Base-by-base conservation (phyloP, 2,888 invertebrate genomes). In the Folsomia manolachei region DNA sequence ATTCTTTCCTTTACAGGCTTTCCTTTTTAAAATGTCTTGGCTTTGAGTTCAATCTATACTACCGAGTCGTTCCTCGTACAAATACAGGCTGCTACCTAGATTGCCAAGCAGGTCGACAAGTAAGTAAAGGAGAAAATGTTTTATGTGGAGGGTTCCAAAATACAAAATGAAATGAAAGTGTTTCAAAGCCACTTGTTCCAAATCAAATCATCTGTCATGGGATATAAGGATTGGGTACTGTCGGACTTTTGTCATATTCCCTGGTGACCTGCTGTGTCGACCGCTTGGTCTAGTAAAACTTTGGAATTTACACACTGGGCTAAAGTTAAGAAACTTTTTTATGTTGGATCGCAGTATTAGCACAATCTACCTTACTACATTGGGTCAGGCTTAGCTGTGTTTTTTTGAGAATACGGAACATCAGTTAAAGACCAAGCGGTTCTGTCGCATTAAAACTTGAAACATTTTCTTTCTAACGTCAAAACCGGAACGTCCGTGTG, bases 171-270 rank as follows among this genome's bases (percentile, higher is more conserved):
- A 39, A 39, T 39, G 56, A 56, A 56, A 56, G 56, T 56, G 21
- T 56, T 56, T 56, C 4, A 56, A 21, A 56, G 56, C 18, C 18
- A 19, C 19, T 56, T 56, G 56, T 56, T 56, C 56, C 21, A 56
- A 56, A 56, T 56, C 56, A 56, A 56, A 56, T 56, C n/a, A 56
- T 56, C 56, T 56, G 56, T 56, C 56, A 56, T 56, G 56, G 56
- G 56, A 56, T 56, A 56, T 18, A 19, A 14, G 19, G n/a, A n/a
- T n/a, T 56, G 7, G 7, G 56, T 19, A 4, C 39, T 39, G 39
- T n/a, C n/a, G n/a, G 14, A 39, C 39, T 39, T 39, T 39, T 39
- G 39, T 39, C 39, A 39, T 39, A 39, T 39, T 39, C 39, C 39
- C 39, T 39, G 7, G 39, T 39, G 39, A 39, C 39, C 39, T 39